Evolutionary conservation across 2,113 vertebrate species (phyloP).

Genomic region (Casuarius casuarius): DNA sequence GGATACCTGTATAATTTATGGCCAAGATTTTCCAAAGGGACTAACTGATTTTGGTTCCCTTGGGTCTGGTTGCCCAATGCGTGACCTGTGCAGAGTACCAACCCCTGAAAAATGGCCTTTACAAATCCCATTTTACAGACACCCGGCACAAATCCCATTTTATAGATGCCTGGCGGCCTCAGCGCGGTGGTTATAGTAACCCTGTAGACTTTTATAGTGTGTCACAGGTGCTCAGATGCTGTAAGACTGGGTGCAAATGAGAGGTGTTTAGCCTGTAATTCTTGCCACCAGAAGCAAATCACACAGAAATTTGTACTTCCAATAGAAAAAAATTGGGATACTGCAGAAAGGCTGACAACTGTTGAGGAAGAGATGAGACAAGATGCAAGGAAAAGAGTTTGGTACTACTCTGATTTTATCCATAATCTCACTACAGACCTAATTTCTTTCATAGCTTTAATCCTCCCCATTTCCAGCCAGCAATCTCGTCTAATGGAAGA

Average conservation of each 20-base stretch:
- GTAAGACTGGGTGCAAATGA: background rate
- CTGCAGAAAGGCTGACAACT: background rate
- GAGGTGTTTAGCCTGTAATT: background rate
- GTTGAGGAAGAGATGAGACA: background rate
- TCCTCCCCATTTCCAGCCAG: background rate
- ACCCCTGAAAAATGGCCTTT: background rate
- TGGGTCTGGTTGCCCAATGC: background rate
- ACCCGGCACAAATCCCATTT: background rate
- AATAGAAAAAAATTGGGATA: background rate
- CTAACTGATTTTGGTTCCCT: slow-evolving; percentile 13
- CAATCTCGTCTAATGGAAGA: slow-evolving; percentile 27
- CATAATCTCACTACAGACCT: slow-evolving; percentile 26
- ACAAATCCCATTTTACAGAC: background rate
- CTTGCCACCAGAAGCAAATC: fast-evolving
- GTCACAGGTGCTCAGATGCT: background rate
- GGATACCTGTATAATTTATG: slow-evolving; percentile 53
- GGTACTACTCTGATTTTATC: background rate
- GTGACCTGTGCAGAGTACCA: slow-evolving; percentile 1
- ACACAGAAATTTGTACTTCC: background rate
- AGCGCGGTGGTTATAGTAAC: no score
- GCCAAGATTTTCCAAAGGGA: slow-evolving; percentile 14
- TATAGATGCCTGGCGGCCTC: no score
- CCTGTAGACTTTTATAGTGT: background rate
- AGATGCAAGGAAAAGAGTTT: background rate
- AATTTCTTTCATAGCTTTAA: slow-evolving; percentile 20